A percentile compares a stretch with the other conserved stretches of the same genome.
Conservation (phyloP, 2,888 invertebrate genomes). For the Clitarchus hookeri region DNA sequence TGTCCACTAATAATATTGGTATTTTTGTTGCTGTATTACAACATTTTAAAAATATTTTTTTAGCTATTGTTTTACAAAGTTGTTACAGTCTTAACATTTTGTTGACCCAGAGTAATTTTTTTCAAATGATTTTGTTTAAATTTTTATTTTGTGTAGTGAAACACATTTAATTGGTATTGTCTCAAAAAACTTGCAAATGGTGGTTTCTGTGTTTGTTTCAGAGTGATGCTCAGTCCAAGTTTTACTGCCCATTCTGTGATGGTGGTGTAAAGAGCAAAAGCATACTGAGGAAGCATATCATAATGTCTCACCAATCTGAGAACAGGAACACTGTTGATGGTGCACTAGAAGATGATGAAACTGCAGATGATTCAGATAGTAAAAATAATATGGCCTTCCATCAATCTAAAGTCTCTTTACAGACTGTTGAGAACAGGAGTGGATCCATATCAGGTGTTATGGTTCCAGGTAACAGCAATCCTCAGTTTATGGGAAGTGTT, state of each 20-base stretch:
- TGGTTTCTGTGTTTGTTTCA: background rate
- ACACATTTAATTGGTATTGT: too few species aligned
- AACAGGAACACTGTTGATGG: background rate
- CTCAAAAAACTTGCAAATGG: too few species aligned
- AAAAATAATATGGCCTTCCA: background rate
- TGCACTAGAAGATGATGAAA: background rate
- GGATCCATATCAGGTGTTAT: background rate
- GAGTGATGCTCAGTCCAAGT: conserved; percentile 19
- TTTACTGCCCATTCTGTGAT: conserved; percentile 26
- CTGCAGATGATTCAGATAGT: conserved; percentile 2
- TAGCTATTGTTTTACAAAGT: too few species aligned
- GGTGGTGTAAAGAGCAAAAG: conserved; percentile 21
- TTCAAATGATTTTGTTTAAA: too few species aligned
- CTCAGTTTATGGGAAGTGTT: background rate
- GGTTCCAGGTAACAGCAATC: background rate
- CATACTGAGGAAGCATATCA: conserved; percentile 18
- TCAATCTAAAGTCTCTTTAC: background rate
- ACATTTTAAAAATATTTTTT: too few species aligned
- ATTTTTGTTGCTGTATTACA: too few species aligned
- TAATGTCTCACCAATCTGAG: background rate
- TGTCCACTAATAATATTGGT: too few species aligned
- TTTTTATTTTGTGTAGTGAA: too few species aligned
- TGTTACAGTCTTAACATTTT: too few species aligned
- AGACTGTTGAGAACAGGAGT: too few species aligned
- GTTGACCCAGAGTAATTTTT: too few species aligned